Conservation (phyloP, 2,797 vertebrate genomes). For the Scomberomorus guttatus region DNA sequence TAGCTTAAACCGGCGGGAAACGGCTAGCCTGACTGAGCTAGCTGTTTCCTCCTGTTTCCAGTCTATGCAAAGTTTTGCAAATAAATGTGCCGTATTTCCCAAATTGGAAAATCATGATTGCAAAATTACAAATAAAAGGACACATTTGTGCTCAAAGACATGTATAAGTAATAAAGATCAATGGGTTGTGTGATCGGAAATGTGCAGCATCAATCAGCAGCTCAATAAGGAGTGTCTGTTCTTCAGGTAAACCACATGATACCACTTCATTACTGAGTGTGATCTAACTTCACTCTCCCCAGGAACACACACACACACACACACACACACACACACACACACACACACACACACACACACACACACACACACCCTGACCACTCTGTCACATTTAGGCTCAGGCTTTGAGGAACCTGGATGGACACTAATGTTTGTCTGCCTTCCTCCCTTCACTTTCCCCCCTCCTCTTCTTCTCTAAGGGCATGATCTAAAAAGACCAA, state of each 20-base stretch:
- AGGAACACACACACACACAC: not conserved
- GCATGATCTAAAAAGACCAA: slow-evolving; percentile 16
- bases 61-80: no score
- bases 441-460: not conserved
- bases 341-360: not conserved
- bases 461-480: not conserved
- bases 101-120: not conserved
- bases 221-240: not conserved
- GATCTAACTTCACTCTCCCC: slow-evolving; percentile 7
- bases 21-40: not conserved
- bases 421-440: slow-evolving; percentile 4
- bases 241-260: slow-evolving; percentile 24
- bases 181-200: not conserved
- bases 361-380: not conserved
- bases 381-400: not conserved
- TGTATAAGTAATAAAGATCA: not conserved
- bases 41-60: not conserved
- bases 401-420: not conserved
- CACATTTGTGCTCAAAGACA: not conserved
- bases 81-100: no score
- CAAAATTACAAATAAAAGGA: not conserved
- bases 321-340: not conserved
- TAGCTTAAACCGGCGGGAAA: no score
- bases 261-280: slow-evolving; percentile 22
- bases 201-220: slow-evolving; percentile 8